These are phyloP conservation scores for Arctopsyche grandis DNA, from an alignment of 1,140 invertebrate genomes.

Conservation along the genomic window DNA sequence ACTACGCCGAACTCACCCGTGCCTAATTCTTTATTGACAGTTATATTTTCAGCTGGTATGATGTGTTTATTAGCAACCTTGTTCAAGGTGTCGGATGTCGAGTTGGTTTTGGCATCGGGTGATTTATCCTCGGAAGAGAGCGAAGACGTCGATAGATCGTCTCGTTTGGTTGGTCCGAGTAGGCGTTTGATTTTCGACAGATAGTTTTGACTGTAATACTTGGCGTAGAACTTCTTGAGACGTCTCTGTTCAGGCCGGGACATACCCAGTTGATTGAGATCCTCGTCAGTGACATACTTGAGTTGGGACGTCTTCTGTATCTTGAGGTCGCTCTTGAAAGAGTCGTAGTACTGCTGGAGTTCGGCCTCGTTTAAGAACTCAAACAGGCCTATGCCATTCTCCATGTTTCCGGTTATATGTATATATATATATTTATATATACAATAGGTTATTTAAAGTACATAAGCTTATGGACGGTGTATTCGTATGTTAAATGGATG, in stretches of 20 bases:
- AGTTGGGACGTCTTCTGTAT: conserved; percentile 91
- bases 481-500: too few relatives aligned
- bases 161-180: conserved; percentile 71
- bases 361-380: conserved; percentile 92
- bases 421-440: too few relatives aligned
- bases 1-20: conserved; percentile 98
- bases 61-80: conserved; percentile 92
- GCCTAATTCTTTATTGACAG: conserved; percentile 93
- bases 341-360: conserved; percentile 87
- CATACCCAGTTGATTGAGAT: conserved; percentile 91
- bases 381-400: conserved; percentile 72
- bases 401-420: conserved; percentile 12
- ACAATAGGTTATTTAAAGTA: too few relatives aligned
- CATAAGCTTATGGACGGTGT: too few relatives aligned
- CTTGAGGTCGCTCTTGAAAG: conserved; percentile 75
- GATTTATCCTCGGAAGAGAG: conserved; percentile 53
- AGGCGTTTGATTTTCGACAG: conserved; percentile 89
- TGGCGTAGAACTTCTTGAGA: conserved; percentile 92
- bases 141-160: conserved; percentile 62
- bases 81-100: conserved; percentile 53
- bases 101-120: conserved; percentile 44
- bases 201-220: conserved; percentile 93
- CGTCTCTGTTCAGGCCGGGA: conserved; percentile 94
- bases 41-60: conserved; percentile 92
- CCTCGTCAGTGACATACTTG: conserved; percentile 96